A percentile compares a stretch with the other conserved stretches of the same genome.
Conservation (phyloP, 2,888 invertebrate species). For the Resseliella maxima region DNA sequence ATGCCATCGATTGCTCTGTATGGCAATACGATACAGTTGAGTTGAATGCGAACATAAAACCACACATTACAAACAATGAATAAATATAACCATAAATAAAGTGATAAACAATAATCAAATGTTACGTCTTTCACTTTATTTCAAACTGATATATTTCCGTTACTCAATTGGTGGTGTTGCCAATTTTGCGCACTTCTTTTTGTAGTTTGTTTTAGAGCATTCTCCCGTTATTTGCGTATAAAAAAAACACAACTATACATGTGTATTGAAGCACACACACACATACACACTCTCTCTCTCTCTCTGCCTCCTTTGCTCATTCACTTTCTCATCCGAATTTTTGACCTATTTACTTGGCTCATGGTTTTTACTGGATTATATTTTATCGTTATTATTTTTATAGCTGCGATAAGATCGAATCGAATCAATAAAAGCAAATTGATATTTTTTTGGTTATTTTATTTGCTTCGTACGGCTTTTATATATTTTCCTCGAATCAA, state of each 20-base stretch:
- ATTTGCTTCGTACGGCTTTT: conserved; percentile 13
- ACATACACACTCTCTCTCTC: no score
- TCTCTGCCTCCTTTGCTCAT: no score
- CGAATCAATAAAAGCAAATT: conserved; percentile 42
- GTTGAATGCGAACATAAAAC: neutral
- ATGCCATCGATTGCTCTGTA: neutral
- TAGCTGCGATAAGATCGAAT: conserved; percentile 30
- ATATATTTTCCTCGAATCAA: neutral
- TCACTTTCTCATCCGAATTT: neutral
- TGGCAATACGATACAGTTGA: neutral
- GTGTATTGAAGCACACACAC: no score
- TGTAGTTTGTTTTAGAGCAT: no score
- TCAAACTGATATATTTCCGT: neutral
- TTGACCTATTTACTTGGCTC: neutral
- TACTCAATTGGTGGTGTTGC: no score
- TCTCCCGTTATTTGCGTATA: no score
- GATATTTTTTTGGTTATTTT: conserved; percentile 46
- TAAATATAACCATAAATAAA: conserved; percentile 46
- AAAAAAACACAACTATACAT: no score
- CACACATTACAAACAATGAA: conserved; percentile 14
- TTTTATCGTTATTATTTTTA: conserved; percentile 29
- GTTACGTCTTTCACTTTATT: conserved; percentile 37
- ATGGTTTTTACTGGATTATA: conserved; percentile 7
- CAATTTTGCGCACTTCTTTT: no score
- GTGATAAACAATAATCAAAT: conserved; percentile 39